Conservation (phyloP, 2,888 invertebrate genomes). For the Sceliomorpha sp. region DNA sequence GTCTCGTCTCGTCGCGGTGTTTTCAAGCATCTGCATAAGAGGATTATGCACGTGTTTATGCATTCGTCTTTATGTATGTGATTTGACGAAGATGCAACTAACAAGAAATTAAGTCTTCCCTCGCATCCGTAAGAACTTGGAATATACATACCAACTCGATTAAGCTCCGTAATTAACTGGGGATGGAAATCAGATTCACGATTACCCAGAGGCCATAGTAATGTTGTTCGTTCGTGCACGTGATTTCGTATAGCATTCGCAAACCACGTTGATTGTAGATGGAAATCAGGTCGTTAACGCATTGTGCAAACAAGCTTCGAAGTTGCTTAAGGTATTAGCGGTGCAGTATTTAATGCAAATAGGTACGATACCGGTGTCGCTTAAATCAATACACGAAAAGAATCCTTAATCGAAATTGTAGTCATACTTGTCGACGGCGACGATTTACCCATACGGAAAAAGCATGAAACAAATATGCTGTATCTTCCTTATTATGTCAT, state of each 20-base stretch:
- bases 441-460: no score
- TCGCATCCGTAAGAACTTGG: slow-evolving; percentile 38
- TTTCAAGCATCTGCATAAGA: slow-evolving; percentile 44
- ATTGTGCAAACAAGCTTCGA: slow-evolving; percentile 52
- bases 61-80: slow-evolving; percentile 43
- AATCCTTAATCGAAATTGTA: no score
- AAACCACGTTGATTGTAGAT: slow-evolving; percentile 50
- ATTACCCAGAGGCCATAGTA: slow-evolving; percentile 42
- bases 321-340: slow-evolving; percentile 49
- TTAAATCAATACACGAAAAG: slow-evolving; percentile 30
- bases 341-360: slow-evolving; percentile 44
- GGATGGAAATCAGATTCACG: slow-evolving; percentile 58
- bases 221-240: slow-evolving; percentile 39
- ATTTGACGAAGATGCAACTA: slow-evolving; percentile 28
- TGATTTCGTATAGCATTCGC: slow-evolving; percentile 51
- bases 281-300: slow-evolving; percentile 55
- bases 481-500: no score
- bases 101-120: slow-evolving; percentile 39
- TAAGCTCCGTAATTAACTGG: slow-evolving; percentile 55
- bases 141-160: slow-evolving; percentile 49
- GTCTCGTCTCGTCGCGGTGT: no score
- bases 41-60: slow-evolving; percentile 46
- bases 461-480: no score
- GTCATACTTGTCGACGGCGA: no score
- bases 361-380: slow-evolving; percentile 34